A percentile compares a stretch with the other conserved stretches of the same genome.
These are phyloP conservation scores for Graptemys geographica DNA, from an alignment of 2,797 vertebrate genomes.

Conservation along the genomic window DNA sequence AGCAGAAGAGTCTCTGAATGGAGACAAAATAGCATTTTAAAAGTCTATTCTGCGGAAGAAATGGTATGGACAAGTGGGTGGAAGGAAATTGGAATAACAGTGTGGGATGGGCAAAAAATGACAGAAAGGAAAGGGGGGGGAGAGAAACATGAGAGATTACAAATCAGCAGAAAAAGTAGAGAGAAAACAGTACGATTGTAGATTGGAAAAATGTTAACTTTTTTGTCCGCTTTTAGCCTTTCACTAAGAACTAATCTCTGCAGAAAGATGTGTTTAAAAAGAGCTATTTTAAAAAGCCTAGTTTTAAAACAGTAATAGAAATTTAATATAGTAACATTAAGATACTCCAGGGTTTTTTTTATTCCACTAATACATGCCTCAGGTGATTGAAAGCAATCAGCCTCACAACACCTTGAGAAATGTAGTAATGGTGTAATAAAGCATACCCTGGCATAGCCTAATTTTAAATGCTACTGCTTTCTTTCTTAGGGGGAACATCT, in stretches of 20 bases:
- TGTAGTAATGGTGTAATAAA: background rate
- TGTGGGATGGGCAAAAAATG: background rate
- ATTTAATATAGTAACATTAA: background rate
- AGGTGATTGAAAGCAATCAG: background rate
- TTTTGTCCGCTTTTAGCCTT: background rate
- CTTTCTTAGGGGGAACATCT: too few relatives aligned
- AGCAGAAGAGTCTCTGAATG: background rate
- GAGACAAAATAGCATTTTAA: background rate
- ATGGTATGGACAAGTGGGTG: background rate
- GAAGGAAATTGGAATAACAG: background rate
- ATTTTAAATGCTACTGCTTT: background rate
- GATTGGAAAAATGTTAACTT: background rate
- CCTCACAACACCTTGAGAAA: background rate
- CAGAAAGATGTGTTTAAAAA: background rate
- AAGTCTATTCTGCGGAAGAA: background rate
- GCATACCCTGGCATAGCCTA: background rate
- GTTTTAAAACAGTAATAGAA: background rate
- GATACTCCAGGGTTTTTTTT: background rate
- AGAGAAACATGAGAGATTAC: background rate
- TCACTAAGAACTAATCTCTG: background rate
- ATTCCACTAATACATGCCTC: background rate
- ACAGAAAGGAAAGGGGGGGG: background rate
- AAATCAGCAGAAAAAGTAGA: background rate
- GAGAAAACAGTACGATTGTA: background rate
- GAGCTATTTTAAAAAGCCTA: background rate